phyloP scores from a whole-genome alignment of 2,797 vertebrate genomes.

The Diplodus puntazzo region DNA sequence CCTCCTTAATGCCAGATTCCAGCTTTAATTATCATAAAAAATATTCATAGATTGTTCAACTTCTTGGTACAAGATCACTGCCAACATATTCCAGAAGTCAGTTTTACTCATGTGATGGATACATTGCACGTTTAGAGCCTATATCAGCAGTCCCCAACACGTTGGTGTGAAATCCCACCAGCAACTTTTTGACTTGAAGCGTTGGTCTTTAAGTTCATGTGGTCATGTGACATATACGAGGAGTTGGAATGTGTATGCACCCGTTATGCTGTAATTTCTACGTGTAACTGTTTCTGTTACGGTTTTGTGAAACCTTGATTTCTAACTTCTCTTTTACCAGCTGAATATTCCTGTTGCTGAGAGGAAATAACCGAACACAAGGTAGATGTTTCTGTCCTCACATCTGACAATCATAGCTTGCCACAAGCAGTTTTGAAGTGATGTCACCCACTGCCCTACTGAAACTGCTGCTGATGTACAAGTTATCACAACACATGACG shows the following conservation, averaged over 20 bases:
- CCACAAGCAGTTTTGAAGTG: conserved; percentile 59
- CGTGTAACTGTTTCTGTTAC: conserved; percentile 41
- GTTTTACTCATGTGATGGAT: conserved; percentile 39
- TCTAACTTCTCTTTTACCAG: conserved; percentile 28
- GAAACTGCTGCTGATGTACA: conserved; percentile 65
- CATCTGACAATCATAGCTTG: conserved; percentile 70
- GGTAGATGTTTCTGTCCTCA: conserved; percentile 45
- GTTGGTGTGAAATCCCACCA: conserved; percentile 55
- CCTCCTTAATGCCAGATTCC: conserved; percentile 34
- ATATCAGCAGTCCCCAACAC: conserved; percentile 16
- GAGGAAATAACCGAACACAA: conserved; percentile 48
- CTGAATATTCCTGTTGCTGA: conserved; percentile 39
- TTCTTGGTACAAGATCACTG: conserved; percentile 80
- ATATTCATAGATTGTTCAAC: conserved; percentile 25
- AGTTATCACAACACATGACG: conserved; percentile 21
- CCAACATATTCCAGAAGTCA: conserved; percentile 67
- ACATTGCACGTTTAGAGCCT: conserved; percentile 20
- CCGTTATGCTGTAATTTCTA: conserved; percentile 44
- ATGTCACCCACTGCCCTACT: conserved; percentile 71
- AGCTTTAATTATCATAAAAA: conserved; percentile 49
- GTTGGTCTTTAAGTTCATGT: conserved; percentile 25
- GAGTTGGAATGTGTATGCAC: conserved; percentile 51
- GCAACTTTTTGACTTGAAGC: conserved; percentile 47
- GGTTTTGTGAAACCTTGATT: conserved; percentile 40
- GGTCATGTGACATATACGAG: conserved; percentile 16